Conservation (phyloP, 2,888 invertebrate species). For the Eupithecia dodoneata region DNA sequence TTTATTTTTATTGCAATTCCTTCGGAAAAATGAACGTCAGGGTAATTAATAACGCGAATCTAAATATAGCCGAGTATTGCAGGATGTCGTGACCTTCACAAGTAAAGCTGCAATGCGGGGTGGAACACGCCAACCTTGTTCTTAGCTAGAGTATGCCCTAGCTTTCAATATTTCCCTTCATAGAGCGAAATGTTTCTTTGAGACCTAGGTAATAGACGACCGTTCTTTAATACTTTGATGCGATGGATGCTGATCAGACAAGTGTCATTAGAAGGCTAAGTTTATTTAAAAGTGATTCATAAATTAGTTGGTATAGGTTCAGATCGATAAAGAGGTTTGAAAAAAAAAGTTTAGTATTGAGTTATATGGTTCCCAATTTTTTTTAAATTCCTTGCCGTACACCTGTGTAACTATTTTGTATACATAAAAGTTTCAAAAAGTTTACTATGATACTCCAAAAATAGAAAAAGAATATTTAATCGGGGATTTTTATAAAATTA, state of each 20-base stretch:
- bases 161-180: background rate
- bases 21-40: background rate
- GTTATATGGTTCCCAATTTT: background rate
- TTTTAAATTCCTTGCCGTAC: background rate
- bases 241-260: background rate
- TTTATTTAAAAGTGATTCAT: background rate
- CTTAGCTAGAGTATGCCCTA: conserved; percentile 49
- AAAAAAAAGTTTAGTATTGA: background rate
- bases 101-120: conserved; percentile 75
- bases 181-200: background rate
- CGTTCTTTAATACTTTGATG: background rate
- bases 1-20: background rate
- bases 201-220: background rate
- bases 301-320: background rate
- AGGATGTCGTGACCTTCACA: conserved; percentile 70
- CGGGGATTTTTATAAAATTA: background rate
- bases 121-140: conserved; percentile 68
- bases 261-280: background rate
- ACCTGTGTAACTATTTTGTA: no score
- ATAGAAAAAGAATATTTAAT: background rate
- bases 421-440: background rate
- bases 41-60: conserved; percentile 32
- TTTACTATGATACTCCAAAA: background rate
- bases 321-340: background rate
- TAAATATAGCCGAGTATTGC: conserved; percentile 55